Conservation (phyloP, 2,797 vertebrate species). For the Rhabdophis nuchalis region DNA sequence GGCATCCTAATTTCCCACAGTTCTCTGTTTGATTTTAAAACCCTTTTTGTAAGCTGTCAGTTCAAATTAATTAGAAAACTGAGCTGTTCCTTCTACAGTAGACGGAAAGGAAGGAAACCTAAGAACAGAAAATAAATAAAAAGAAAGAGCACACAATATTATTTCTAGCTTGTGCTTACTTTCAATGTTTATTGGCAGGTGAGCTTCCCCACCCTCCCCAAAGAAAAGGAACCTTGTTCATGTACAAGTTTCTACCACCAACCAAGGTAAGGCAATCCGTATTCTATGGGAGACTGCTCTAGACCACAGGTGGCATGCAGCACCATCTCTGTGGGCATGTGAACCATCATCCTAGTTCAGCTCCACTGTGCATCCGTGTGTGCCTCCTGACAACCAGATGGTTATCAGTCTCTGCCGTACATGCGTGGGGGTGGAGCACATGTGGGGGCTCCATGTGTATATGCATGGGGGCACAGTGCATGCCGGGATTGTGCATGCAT, state of each 20-base stretch:
- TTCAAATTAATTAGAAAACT: not conserved
- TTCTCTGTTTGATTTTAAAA: not conserved
- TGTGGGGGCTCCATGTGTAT: too few species aligned
- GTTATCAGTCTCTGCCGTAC: too few species aligned
- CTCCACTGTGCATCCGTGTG: too few species aligned
- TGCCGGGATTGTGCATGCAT: too few species aligned
- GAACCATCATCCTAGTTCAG: too few species aligned
- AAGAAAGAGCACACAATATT: not conserved
- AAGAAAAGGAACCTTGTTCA: not conserved
- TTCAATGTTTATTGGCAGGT: too few species aligned
- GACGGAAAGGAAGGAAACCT: not conserved
- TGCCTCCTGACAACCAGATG: too few species aligned
- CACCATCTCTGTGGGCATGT: too few species aligned
- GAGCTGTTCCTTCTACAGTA: not conserved
- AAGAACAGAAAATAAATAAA: not conserved
- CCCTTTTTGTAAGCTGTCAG: not conserved
- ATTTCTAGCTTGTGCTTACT: not conserved
- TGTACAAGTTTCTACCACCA: not conserved
- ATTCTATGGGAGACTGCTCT: not conserved
- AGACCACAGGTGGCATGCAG: too few species aligned
- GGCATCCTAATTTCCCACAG: not conserved
- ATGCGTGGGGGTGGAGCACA: too few species aligned
- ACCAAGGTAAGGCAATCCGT: not conserved
- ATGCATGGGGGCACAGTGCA: too few species aligned
- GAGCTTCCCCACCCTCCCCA: too few species aligned